Base-by-base conservation (phyloP, 2,797 vertebrate species). In the Ispidina lecontei region DNA sequence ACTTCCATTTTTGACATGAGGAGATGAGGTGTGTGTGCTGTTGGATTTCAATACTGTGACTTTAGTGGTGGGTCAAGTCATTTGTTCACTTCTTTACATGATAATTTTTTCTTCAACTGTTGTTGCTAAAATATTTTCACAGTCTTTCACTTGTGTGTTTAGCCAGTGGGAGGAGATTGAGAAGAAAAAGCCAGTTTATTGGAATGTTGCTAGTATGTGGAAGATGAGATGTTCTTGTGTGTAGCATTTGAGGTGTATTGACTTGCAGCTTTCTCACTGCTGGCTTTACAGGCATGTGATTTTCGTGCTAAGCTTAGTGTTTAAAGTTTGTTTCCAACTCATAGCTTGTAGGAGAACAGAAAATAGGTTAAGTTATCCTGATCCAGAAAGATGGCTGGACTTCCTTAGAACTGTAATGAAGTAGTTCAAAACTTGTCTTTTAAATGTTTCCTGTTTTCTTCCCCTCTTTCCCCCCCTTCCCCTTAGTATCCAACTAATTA, bases 1-100 rank as follows among this genome's bases (percentile, higher is more conserved):
- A 89, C 25, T 92, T 91, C 68, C 65, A 88, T 95, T 97, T 97
- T 97, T 97, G 60, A 90, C 4, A 4, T 92, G 87, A 95, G 78
- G 96, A 93, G 95, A 87, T 89, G 82, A 97, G 92, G 79, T 94
- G 86, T 97, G 90, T 97, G 93, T 76, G 90, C 17, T 82, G 6
- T 96, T 95, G 83, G 84, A 94, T 88, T 92, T 79, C 84, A 76
- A 92, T 91, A 86, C 92, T 87, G 93, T 90, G 89, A 94, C 84
- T 90, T 89, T 96, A 95, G 94, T 75, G 87, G 70, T 88, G 80
- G 89, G 88, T 64, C 86, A 87, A 91, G 93, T 96, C 94, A 90
- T 47, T 94, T 49, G 90, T 93, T 94, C 94, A 90, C 63, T 92
- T 73, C 65, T 94, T 92, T 80, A 86, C 58, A 6, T 91, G 56